Evolutionary conservation across 2,888 invertebrate species (phyloP).

Genomic region (Sarcophaga variegata): DNA sequence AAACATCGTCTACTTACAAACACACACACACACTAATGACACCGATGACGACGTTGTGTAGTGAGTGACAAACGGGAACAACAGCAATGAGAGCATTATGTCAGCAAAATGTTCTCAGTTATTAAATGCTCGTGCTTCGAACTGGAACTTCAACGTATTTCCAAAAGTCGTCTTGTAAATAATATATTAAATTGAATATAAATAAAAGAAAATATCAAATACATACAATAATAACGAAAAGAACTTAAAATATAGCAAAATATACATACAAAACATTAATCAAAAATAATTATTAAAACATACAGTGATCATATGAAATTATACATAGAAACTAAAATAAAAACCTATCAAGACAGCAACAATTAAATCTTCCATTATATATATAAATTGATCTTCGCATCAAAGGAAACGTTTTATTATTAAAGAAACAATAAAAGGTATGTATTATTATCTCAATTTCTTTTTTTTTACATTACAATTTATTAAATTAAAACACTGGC

Average conservation of each 20-base stretch:
- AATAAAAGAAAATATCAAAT: conserved; percentile 18
- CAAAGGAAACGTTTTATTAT: too few relatives aligned
- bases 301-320: neutral
- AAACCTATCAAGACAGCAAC: conserved; percentile 8
- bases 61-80: conserved; percentile 3
- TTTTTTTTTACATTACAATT: neutral
- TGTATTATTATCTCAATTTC: neutral
- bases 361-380: conserved; percentile 11
- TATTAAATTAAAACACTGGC: neutral
- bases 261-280: neutral
- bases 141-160: conserved; percentile 51
- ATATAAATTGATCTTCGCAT: conserved; percentile 16
- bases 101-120: conserved; percentile 60
- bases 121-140: conserved; percentile 51
- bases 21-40: neutral
- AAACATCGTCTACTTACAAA: conserved; percentile 1
- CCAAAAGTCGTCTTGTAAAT: conserved; percentile 25
- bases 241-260: neutral
- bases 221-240: conserved; percentile 26
- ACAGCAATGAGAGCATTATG: conserved; percentile 41
- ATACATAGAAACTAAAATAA: neutral
- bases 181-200: conserved; percentile 39
- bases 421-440: neutral
- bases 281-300: conserved; percentile 22
- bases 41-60: conserved; percentile 6